Evolutionary conservation across 2,888 invertebrate genomes (phyloP).

Genomic region (Drosophila vallismaia): DNA sequence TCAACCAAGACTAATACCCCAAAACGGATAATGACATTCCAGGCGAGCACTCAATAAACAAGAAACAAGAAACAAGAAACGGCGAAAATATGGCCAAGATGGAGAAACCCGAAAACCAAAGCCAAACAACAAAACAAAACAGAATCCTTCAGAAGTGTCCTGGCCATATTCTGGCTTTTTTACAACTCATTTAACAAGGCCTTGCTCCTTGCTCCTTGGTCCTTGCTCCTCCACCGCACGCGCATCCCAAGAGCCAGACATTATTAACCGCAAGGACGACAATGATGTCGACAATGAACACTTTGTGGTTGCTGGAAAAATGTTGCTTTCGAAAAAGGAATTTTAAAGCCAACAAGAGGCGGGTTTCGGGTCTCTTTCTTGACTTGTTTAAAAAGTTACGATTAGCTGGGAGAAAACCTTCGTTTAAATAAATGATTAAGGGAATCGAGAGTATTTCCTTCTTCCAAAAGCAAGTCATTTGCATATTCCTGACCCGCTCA

Average conservation of each 20-base stretch:
- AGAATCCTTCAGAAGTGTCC: not conserved
- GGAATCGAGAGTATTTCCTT: slow-evolving; percentile 6
- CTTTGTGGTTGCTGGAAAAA: not conserved
- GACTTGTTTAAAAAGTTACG: no score
- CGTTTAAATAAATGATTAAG: not conserved
- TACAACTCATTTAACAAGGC: slow-evolving; percentile 78
- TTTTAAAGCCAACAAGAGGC: not conserved
- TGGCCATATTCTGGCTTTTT: slow-evolving; percentile 65
- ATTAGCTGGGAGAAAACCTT: not conserved
- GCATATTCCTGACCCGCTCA: slow-evolving; percentile 58
- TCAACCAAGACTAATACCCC: no score
- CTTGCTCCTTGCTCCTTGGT: slow-evolving; percentile 29
- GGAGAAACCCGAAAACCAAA: not conserved
- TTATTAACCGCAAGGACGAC: slow-evolving; percentile 58
- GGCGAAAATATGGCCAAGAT: slow-evolving; percentile 1
- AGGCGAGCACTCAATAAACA: slow-evolving; percentile 25
- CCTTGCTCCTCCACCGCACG: no score
- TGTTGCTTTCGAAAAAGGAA: not conserved
- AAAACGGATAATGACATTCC: slow-evolving; percentile 29
- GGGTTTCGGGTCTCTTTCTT: not conserved
- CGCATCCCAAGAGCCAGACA: slow-evolving; percentile 13
- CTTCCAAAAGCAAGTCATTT: slow-evolving; percentile 47
- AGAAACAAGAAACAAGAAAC: slow-evolving; percentile 22
- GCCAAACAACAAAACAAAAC: not conserved
- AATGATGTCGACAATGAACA: slow-evolving; percentile 47